phyloP scores from a whole-genome alignment of 2,888 invertebrate species.

The Oligia latruncula region DNA sequence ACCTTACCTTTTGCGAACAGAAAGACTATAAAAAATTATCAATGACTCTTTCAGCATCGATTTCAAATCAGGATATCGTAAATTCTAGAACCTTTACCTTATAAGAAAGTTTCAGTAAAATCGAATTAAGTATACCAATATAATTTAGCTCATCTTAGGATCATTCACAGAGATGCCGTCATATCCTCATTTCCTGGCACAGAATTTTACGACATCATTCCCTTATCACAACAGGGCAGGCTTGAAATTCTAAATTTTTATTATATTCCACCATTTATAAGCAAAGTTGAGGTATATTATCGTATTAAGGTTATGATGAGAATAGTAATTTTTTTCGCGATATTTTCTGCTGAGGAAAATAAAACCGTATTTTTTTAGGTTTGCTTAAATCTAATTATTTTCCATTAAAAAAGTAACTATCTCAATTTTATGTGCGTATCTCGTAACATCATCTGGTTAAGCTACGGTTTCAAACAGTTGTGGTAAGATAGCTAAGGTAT shows the following conservation, averaged over 20 bases:
- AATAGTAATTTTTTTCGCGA: constrained; percentile 13
- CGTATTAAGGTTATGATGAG: constrained; percentile 41
- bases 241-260: constrained; percentile 69
- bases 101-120: constrained; percentile 48
- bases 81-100: constrained; percentile 32
- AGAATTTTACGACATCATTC: constrained; percentile 77
- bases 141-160: constrained; percentile 61
- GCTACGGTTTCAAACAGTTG: too few relatives aligned
- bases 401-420: not conserved
- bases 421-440: not conserved
- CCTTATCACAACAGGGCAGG: constrained; percentile 74
- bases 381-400: not conserved
- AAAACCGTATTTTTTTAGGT: not conserved
- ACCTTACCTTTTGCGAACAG: constrained; percentile 16
- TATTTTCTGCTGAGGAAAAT: constrained; percentile 23
- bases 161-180: constrained; percentile 64
- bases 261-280: constrained; percentile 66
- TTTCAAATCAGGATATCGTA: constrained; percentile 52
- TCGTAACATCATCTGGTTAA: not conserved
- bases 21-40: constrained; percentile 32
- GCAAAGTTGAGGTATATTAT: constrained; percentile 47
- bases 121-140: constrained; percentile 58
- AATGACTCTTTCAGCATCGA: constrained; percentile 16
- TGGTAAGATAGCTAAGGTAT: not conserved
- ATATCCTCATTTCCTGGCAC: constrained; percentile 70